phyloP scores from a whole-genome alignment of 2,113 vertebrate genomes.

The Gracilinanus agilis region DNA sequence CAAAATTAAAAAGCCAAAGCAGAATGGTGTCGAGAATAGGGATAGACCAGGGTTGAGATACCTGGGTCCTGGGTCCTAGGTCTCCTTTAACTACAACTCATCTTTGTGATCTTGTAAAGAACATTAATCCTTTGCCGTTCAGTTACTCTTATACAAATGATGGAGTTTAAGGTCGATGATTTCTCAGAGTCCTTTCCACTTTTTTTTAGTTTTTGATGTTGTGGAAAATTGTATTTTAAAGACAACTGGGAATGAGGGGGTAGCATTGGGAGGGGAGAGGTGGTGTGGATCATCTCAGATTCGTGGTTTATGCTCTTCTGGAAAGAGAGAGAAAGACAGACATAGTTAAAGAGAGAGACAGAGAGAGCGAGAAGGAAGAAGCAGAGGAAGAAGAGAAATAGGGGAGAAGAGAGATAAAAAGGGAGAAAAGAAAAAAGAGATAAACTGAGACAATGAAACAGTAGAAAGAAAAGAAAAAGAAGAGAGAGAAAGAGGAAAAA shows the following conservation, averaged over 20 bases:
- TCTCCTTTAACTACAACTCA: not conserved
- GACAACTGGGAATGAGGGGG: not conserved
- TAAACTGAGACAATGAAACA: too few relatives aligned
- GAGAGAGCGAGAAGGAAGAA: too few relatives aligned
- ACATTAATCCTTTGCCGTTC: not conserved
- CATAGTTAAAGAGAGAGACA: too few relatives aligned
- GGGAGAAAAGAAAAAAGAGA: not conserved
- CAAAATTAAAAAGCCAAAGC: not conserved
- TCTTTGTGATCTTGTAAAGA: not conserved
- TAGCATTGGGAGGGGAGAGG: not conserved
- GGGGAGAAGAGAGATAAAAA: not conserved
- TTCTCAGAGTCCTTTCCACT: not conserved
- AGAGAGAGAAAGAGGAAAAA: not conserved
- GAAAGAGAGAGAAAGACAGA: too few relatives aligned
- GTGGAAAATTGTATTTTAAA: not conserved
- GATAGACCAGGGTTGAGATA: not conserved
- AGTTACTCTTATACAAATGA: not conserved
- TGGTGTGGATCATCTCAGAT: not conserved
- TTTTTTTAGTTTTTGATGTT: not conserved
- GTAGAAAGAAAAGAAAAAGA: not conserved
- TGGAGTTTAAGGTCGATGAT: not conserved
- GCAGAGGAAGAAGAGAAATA: not conserved
- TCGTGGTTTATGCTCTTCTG: not conserved
- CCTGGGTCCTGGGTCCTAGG: not conserved
- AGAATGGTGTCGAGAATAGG: not conserved